Conservation (phyloP, 2,888 invertebrate genomes). For the Troides helena region DNA sequence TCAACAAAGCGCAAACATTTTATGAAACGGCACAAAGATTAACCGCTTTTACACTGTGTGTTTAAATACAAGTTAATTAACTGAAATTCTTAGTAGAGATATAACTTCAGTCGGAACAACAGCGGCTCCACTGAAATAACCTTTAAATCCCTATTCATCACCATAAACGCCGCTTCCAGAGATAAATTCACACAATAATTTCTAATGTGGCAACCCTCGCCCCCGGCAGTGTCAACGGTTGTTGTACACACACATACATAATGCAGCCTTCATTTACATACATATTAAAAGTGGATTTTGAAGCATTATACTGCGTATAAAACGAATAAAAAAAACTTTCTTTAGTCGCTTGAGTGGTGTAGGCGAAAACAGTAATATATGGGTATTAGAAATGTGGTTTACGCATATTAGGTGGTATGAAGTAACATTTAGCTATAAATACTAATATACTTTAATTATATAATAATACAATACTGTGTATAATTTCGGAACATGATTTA, state of each 20-base stretch:
- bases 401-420: too few species aligned
- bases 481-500: too few species aligned
- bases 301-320: background rate
- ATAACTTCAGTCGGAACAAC: slow-evolving; percentile 15
- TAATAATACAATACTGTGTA: too few species aligned
- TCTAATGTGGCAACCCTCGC: slow-evolving; percentile 27
- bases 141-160: slow-evolving; percentile 29
- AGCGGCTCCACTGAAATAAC: slow-evolving; percentile 17
- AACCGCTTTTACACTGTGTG: background rate
- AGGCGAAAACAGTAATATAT: too few species aligned
- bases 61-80: slow-evolving; percentile 25
- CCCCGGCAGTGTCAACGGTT: slow-evolving; percentile 17
- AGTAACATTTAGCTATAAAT: too few species aligned
- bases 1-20: slow-evolving; percentile 5
- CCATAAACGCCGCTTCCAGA: slow-evolving; percentile 25
- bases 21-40: slow-evolving; percentile 3
- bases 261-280: slow-evolving; percentile 22
- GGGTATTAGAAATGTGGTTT: too few species aligned
- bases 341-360: too few species aligned
- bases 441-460: too few species aligned
- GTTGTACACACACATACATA: slow-evolving; percentile 4
- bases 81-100: slow-evolving; percentile 10
- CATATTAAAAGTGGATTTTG: slow-evolving; percentile 26
- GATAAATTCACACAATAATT: slow-evolving; percentile 28
- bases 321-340: too few species aligned